Percentiles rank a stretch among this genome's conserved stretches.
These are phyloP conservation scores for Dolichallabes microphthalmus DNA, from an alignment of 2,113 vertebrate species.

Conservation along the genomic window DNA sequence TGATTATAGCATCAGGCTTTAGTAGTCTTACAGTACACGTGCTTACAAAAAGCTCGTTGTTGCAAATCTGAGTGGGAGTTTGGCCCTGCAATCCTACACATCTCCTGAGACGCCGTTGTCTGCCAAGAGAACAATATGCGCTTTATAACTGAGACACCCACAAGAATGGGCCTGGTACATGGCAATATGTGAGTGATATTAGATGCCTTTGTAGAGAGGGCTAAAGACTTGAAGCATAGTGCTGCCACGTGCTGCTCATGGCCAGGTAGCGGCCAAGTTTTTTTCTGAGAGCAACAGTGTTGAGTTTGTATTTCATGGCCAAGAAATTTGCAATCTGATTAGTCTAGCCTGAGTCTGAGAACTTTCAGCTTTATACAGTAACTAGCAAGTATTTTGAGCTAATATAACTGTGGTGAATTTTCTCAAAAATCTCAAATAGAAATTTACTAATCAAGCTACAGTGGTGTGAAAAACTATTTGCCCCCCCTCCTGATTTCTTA, in stretches of 20 bases:
- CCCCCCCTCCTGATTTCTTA: no score
- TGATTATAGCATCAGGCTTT: conserved; percentile 33
- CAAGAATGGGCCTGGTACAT: not conserved
- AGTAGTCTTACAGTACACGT: conserved; percentile 24
- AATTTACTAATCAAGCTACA: not conserved
- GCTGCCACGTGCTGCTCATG: conserved; percentile 1
- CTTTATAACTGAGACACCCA: conserved; percentile 19
- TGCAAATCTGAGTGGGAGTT: conserved; percentile 12
- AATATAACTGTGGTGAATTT: not conserved
- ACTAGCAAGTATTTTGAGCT: not conserved
- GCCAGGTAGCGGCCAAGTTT: not conserved
- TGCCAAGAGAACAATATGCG: conserved; percentile 26
- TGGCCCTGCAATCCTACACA: conserved; percentile 1
- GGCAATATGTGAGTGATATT: conserved; percentile 4
- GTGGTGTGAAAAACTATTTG: no score
- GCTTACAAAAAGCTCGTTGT: conserved; percentile 35
- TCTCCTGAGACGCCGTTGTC: conserved; percentile 7
- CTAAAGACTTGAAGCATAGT: not conserved
- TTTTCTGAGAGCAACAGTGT: not conserved
- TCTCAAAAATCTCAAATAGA: not conserved
- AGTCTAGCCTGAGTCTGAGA: no score
- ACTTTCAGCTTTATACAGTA: not conserved
- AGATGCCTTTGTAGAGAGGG: not conserved
- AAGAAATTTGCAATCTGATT: not conserved
- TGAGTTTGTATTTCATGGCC: not conserved